Evolutionary conservation across 2,113 vertebrate species (phyloP), one percentile per base, ranked within the genome.

Genomic region (Cyphomyrus discorhynchus): DNA sequence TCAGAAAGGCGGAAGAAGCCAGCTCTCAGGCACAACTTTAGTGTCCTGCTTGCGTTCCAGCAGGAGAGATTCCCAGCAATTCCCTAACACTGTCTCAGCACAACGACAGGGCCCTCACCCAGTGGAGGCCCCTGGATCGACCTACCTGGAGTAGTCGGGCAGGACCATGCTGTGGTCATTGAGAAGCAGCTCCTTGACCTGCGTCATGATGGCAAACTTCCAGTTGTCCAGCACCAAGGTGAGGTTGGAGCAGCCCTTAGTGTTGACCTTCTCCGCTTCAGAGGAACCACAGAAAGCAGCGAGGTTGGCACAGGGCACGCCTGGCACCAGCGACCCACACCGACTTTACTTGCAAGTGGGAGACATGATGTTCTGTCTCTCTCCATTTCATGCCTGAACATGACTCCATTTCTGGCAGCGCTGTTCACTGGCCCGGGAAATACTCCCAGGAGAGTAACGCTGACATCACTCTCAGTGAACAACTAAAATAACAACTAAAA

Each of bases 211-310:
- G 93, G 97, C 97, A 39, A 96, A 98, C 86, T 96, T 97, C 97
- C 97, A 98, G 94, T 97, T 98, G 92, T 97, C 97, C 91, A 98
- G 89, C 0, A 98, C 96, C 92, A 96, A 87, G 3, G 97, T 97
- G 89, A 98, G 96, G 94, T 98, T 98, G 42, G 96, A 92, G 11
- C 97, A 98, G 42, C 94, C 94, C 90, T 92, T 95, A 15, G 49
- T 86, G 66, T 91, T 94, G 0, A 90, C 87, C 49, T 92, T 92
- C 74, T 92, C 93, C n/a, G 94, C 96, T 97, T 90, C 52, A 90
- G 83, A 7, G 83, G 80, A n/a, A 53, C 84, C n/a, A 90, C 27
- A 31, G 17, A 50, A 83, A 6, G 46, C 21, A 88, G 53, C 6
- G 5, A 46, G 52, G 17, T 42, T 46, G 87, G 87, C 31, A 5